A percentile compares a stretch with the other conserved stretches of the same genome.
Conservation (phyloP, 2,888 invertebrate genomes). For the Cryptops parisi region DNA sequence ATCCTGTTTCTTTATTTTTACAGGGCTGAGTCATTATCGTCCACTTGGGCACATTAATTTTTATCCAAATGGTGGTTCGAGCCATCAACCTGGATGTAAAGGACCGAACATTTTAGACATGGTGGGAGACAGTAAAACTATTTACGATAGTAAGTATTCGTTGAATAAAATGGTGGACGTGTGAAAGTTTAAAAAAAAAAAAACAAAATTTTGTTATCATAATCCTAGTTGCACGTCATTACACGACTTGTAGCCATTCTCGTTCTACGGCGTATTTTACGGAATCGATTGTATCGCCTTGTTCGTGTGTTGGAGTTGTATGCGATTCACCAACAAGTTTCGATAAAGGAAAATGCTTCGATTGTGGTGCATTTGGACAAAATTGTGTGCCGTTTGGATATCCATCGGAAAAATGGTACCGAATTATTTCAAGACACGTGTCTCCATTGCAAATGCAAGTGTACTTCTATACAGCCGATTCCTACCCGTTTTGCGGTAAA, state of each 20-base stretch:
- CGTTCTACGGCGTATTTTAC: not conserved
- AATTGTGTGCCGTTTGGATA: slow-evolving; percentile 1
- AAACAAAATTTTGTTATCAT: not conserved
- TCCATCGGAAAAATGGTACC: not conserved
- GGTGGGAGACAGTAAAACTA: too few species aligned
- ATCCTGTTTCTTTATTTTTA: too few species aligned
- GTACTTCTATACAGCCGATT: not conserved
- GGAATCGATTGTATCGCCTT: slow-evolving; percentile 1
- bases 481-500: not conserved
- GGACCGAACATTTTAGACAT: too few species aligned
- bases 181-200: not conserved
- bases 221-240: not conserved
- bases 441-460: not conserved
- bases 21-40: too few species aligned
- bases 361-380: not conserved
- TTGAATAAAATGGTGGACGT: too few species aligned
- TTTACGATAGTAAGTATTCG: too few species aligned
- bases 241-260: not conserved
- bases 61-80: too few species aligned
- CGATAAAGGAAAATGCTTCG: not conserved
- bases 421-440: not conserved
- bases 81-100: too few species aligned
- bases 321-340: not conserved
- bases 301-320: not conserved
- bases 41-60: too few species aligned